phyloP scores from a whole-genome alignment of 2,888 invertebrate species.

The Zhengitettix transpicula region DNA sequence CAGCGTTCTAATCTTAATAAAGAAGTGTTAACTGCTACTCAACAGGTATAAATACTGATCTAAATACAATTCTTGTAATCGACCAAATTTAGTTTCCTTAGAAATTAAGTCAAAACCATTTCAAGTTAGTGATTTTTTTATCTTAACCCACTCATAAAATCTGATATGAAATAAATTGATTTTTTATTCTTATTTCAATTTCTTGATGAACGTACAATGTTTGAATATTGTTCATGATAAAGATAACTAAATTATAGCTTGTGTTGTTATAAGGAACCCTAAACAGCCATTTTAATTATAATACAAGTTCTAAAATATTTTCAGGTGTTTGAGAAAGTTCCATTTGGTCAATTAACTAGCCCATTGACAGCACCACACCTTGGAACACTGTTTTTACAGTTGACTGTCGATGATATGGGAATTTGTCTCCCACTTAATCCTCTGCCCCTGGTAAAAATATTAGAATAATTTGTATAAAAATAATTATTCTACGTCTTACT shows the following conservation, averaged over 20 bases:
- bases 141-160: too few relatives aligned
- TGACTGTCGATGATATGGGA: conserved; percentile 93
- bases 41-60: conserved; percentile 32
- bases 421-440: conserved; percentile 85
- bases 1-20: conserved; percentile 81
- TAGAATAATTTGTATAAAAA: not conserved
- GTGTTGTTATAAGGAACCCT: too few relatives aligned
- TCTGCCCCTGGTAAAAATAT: conserved; percentile 37
- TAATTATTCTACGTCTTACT: not conserved
- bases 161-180: too few relatives aligned
- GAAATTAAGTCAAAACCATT: too few relatives aligned
- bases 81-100: too few relatives aligned
- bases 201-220: too few relatives aligned
- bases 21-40: conserved; percentile 63
- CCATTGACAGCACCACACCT: conserved; percentile 63
- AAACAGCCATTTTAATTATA: too few relatives aligned
- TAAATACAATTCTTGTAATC: conserved; percentile 11
- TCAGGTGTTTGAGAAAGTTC: conserved; percentile 51
- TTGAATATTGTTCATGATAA: too few relatives aligned
- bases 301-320: not conserved
- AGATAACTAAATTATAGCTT: too few relatives aligned
- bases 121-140: too few relatives aligned
- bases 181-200: too few relatives aligned
- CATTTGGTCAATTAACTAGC: conserved; percentile 61
- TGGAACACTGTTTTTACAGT: conserved; percentile 79